A percentile compares a stretch with the other conserved stretches of the same genome.
Evolutionary conservation across 2,888 invertebrate species (phyloP).

Genomic region (Hydrotaea diabolus): DNA sequence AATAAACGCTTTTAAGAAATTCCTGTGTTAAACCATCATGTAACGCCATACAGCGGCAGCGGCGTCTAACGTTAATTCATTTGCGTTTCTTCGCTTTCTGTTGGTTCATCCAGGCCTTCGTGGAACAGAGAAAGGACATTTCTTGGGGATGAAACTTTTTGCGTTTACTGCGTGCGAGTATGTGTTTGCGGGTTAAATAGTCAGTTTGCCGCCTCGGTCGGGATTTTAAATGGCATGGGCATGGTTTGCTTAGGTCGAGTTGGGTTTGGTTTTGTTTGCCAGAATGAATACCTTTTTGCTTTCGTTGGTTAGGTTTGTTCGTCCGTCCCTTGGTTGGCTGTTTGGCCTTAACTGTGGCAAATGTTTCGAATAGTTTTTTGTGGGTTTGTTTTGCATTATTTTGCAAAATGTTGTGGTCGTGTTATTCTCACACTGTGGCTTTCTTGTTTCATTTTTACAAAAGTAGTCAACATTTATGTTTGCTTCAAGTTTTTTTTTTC

Average conservation of each 20-base stretch:
- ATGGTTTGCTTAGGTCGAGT: background rate
- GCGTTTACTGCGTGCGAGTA: background rate
- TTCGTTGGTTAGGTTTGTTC: too few species aligned
- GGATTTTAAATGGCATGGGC: background rate
- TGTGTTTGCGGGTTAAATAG: slow-evolving; percentile 20
- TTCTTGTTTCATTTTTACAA: slow-evolving; percentile 20
- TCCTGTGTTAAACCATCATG: slow-evolving; percentile 21
- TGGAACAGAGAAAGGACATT: too few species aligned
- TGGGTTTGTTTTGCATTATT: slow-evolving; percentile 47
- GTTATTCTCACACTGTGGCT: slow-evolving; percentile 64
- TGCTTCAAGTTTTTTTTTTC: background rate
- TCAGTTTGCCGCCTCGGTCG: too few species aligned
- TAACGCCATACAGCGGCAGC: background rate
- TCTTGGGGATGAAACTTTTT: background rate
- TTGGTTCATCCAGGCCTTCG: background rate
- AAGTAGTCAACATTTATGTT: slow-evolving; percentile 6
- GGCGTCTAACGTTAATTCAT: slow-evolving; percentile 8
- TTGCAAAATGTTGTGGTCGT: slow-evolving; percentile 57
- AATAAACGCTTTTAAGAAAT: slow-evolving; percentile 24
- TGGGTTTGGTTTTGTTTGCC: background rate
- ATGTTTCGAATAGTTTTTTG: slow-evolving; percentile 61
- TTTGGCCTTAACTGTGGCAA: slow-evolving; percentile 27
- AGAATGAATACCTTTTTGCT: too few species aligned
- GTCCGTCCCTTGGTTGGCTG: background rate
- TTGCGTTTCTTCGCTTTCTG: slow-evolving; percentile 2